Evolutionary conservation across 2,797 vertebrate genomes (phyloP), one percentile per base, ranked within the genome.

Genomic region (Zenarchopterus dispar): DNA sequence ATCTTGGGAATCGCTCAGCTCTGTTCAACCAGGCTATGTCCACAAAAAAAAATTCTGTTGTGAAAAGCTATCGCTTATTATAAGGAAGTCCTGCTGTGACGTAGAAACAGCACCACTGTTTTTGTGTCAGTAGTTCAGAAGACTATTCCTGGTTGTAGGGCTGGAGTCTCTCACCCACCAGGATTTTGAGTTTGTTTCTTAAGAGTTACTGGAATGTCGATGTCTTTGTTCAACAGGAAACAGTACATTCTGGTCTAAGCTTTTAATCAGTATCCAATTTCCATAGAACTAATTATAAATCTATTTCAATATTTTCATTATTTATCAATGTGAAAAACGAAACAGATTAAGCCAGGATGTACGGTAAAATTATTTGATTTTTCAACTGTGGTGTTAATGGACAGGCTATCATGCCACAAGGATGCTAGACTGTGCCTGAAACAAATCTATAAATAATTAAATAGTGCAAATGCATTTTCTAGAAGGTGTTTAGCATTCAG

Each of bases 241-340:
- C 41, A 11, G 46, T 10, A 41, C 49, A 50, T 63, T 49, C 17
- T 53, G 56, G 21, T 59, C 39, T 50, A 51, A 24, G 46, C 62
- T 72, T 71, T 68, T 53, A 68, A 73, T 63, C 24, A 36, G 36
- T 19, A 18, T 10, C 43, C 42, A 24, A 31, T 69, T 73, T 66
- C 44, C 61, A 76, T 47, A 26, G 41, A 19, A 6, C 21, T 48
- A n/a, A 42, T 41, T 62, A 19, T 48, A 48, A 73, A 52, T 62
- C 39, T 36, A 26, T 55, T 79, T 79, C 39, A 72, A n/a, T n/a
- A n/a, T n/a, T n/a, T n/a, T n/a, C n/a, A 60, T 62, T 5, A 48
- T 67, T 36, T 6, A 45, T 42, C 19, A 33, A 9, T 22, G 17
- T 16, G n/a, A 11, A 56, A 26, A 41, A 1, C 28, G 5, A 9